phyloP scores from a whole-genome alignment of 2,797 vertebrate species.

The Toxotes lorentzi region DNA sequence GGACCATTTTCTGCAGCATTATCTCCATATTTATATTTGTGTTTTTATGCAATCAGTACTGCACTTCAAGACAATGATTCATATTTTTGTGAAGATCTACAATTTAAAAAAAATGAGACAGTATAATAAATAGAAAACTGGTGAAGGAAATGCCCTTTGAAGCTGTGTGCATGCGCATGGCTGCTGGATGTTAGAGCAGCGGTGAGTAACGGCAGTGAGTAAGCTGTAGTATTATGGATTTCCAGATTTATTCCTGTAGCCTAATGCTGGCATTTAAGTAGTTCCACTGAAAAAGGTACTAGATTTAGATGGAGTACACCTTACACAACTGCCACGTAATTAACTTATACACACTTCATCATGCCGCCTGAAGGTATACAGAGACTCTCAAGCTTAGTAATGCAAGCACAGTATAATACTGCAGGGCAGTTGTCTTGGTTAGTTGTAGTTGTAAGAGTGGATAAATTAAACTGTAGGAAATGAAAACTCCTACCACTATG shows the following conservation, averaged over 20 bases:
- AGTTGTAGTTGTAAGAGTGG: slow-evolving; percentile 16
- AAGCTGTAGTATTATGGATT: slow-evolving; percentile 46
- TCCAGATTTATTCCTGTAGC: slow-evolving; percentile 35
- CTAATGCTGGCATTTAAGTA: slow-evolving; percentile 37
- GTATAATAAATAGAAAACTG: background rate
- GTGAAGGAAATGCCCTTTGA: slow-evolving; percentile 5
- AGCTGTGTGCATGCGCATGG: background rate
- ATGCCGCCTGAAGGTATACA: slow-evolving; percentile 14
- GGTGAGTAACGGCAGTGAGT: slow-evolving; percentile 41
- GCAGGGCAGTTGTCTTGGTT: slow-evolving; percentile 4
- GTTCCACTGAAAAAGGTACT: slow-evolving; percentile 12
- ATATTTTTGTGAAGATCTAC: background rate
- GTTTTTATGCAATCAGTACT: slow-evolving; percentile 11
- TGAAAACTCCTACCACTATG: background rate
- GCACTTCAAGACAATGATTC: background rate
- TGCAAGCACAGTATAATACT: background rate
- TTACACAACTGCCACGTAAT: slow-evolving; percentile 35
- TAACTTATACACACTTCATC: slow-evolving; percentile 39
- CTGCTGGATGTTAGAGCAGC: slow-evolving; percentile 20
- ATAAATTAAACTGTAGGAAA: slow-evolving; percentile 4
- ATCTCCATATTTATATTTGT: slow-evolving; percentile 1
- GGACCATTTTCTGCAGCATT: background rate
- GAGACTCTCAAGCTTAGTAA: slow-evolving; percentile 16
- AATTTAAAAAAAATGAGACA: background rate
- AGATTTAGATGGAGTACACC: slow-evolving; percentile 9